Evolutionary conservation across 2,113 vertebrate genomes (phyloP).

Genomic region (Terrapene triunguis): DNA sequence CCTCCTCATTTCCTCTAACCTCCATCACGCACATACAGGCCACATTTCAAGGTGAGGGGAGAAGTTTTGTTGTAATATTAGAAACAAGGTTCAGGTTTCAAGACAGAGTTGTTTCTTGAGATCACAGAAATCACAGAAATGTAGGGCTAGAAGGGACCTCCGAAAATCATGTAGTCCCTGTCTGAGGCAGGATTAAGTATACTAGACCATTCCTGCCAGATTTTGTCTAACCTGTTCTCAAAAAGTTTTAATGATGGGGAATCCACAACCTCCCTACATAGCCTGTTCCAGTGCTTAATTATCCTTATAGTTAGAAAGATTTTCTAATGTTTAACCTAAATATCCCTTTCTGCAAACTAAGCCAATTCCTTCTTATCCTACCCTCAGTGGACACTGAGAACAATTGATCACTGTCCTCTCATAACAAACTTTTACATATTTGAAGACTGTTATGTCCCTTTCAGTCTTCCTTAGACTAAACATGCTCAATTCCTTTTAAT

Average conservation of each 20-base stretch:
- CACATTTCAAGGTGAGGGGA: neutral
- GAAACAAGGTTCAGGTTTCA: neutral
- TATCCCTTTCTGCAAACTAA: neutral
- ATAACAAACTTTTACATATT: neutral
- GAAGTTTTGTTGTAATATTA: neutral
- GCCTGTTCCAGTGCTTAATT: neutral
- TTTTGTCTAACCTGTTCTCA: neutral
- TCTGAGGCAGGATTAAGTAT: no score
- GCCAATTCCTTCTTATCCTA: neutral
- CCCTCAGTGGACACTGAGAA: no score
- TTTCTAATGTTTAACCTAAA: neutral
- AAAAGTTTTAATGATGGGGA: neutral
- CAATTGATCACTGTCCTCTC: neutral
- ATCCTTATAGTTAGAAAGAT: no score
- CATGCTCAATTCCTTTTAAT: no score
- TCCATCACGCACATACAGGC: neutral
- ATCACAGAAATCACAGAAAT: neutral
- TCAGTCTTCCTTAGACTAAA: neutral
- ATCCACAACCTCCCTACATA: neutral
- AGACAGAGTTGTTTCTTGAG: neutral
- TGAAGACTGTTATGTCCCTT: neutral
- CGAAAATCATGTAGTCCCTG: no score
- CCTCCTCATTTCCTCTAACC: neutral
- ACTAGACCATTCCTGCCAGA: no score
- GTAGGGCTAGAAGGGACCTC: no score